Percentiles rank a stretch among this genome's conserved stretches.
These are phyloP conservation scores for Spisula subtruncata DNA, from an alignment of 2,888 invertebrate species.

Conservation along the genomic window DNA sequence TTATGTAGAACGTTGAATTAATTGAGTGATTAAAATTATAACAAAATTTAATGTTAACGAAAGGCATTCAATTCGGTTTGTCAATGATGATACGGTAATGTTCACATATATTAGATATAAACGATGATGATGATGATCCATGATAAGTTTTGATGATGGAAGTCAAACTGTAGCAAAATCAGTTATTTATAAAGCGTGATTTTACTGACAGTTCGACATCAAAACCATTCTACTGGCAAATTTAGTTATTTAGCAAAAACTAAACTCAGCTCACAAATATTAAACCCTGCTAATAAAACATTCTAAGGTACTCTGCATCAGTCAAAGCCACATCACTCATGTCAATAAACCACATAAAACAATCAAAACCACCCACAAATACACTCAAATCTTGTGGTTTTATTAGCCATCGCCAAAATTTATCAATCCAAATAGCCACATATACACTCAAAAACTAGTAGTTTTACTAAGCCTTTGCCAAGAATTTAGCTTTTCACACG, in stretches of 20 bases:
- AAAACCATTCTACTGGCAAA: not conserved
- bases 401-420: not conserved
- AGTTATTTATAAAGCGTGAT: not conserved
- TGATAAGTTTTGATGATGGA: not conserved
- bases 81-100: not conserved
- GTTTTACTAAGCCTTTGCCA: not conserved
- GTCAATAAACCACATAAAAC: constrained; percentile 9
- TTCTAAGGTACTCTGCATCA: not conserved
- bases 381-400: not conserved
- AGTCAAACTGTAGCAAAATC: not conserved
- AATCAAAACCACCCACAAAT: not conserved
- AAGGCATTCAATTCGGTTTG: not conserved
- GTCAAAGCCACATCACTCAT: constrained; percentile 2
- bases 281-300: not conserved
- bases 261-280: not conserved
- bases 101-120: not conserved
- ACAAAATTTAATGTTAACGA: not conserved
- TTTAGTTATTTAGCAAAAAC: constrained; percentile 26
- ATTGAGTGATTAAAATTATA: not conserved
- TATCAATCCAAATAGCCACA: not conserved
- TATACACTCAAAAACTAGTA: constrained; percentile 4
- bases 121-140: not conserved
- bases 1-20: not conserved
- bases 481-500: not conserved
- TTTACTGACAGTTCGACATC: not conserved